Conservation (phyloP, 1,140 invertebrate species). For the Drosophila guanche region DNA sequence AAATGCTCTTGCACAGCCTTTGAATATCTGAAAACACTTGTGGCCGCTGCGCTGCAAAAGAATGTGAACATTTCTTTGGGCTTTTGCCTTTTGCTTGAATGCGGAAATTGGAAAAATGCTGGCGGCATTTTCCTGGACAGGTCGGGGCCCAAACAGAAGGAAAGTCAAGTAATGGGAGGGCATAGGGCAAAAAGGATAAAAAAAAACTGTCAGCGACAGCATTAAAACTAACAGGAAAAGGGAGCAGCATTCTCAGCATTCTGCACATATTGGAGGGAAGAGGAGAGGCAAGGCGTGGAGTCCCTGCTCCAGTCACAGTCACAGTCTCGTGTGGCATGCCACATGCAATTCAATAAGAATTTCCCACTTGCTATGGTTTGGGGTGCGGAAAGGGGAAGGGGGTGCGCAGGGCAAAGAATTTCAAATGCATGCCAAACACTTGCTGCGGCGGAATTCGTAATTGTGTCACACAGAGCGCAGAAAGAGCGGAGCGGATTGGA, state of each 20-base stretch:
- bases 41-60: slow-evolving; percentile 18
- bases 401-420: slow-evolving; percentile 13
- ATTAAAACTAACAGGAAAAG: slow-evolving; percentile 58
- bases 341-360: slow-evolving; percentile 55
- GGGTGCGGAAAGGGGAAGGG: background rate
- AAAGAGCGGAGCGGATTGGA: background rate
- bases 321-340: slow-evolving; percentile 41
- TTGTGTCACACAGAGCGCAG: slow-evolving; percentile 36
- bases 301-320: slow-evolving; percentile 3
- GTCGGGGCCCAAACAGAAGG: slow-evolving; percentile 15
- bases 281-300: slow-evolving; percentile 12
- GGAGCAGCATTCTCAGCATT: slow-evolving; percentile 50
- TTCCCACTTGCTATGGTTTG: slow-evolving; percentile 29
- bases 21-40: slow-evolving; percentile 21
- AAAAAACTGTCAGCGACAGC: slow-evolving; percentile 65
- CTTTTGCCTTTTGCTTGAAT: slow-evolving; percentile 40
- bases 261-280: slow-evolving; percentile 20
- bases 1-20: background rate
- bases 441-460: slow-evolving; percentile 46
- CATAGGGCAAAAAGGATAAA: slow-evolving; percentile 13
- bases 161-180: slow-evolving; percentile 25
- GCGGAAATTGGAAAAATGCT: slow-evolving; percentile 72
- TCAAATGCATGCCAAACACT: slow-evolving; percentile 58
- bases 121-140: slow-evolving; percentile 65
- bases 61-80: slow-evolving; percentile 38